A percentile compares a stretch with the other conserved stretches of the same genome.
Conservation (phyloP, 2,113 vertebrate species). For the Lepisosteus oculatus region DNA sequence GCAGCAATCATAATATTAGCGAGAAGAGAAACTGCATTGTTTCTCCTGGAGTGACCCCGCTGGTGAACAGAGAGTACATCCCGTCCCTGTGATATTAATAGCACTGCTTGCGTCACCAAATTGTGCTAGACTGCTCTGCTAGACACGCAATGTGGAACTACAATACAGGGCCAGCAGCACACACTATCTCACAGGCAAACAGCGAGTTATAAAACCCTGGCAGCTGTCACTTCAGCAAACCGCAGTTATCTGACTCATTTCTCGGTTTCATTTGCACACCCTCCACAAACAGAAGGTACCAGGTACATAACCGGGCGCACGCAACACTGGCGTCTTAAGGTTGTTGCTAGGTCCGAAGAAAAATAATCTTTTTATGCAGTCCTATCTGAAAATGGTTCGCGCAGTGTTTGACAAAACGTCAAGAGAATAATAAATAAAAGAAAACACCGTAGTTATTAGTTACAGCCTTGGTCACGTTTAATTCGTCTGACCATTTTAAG, state of each 20-base stretch:
- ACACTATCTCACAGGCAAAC: slow-evolving; percentile 41
- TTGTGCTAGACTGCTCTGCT: slow-evolving; percentile 50
- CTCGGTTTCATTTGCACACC: slow-evolving; percentile 9
- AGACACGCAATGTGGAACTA: slow-evolving; percentile 58
- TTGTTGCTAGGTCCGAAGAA: no score
- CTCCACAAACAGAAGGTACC: slow-evolving; percentile 7
- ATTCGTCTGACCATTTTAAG: no score
- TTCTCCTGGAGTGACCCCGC: slow-evolving; percentile 67
- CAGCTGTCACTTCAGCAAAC: slow-evolving; percentile 8
- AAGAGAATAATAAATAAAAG: no score
- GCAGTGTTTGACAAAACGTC: no score
- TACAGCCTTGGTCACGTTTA: no score
- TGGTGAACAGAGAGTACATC: slow-evolving; percentile 58
- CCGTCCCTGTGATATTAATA: slow-evolving; percentile 75
- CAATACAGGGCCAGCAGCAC: slow-evolving; percentile 46
- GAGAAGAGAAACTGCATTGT: slow-evolving; percentile 27
- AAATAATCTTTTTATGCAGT: no score
- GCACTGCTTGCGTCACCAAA: slow-evolving; percentile 68
- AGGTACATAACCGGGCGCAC: not conserved
- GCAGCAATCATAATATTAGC: not conserved
- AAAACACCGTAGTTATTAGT: no score
- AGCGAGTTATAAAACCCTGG: slow-evolving; percentile 40
- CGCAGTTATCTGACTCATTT: slow-evolving; percentile 4
- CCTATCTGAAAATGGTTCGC: no score
- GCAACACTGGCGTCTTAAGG: no score